Conservation (phyloP, 2,888 invertebrate genomes). For the Pyrrhosoma nymphula region DNA sequence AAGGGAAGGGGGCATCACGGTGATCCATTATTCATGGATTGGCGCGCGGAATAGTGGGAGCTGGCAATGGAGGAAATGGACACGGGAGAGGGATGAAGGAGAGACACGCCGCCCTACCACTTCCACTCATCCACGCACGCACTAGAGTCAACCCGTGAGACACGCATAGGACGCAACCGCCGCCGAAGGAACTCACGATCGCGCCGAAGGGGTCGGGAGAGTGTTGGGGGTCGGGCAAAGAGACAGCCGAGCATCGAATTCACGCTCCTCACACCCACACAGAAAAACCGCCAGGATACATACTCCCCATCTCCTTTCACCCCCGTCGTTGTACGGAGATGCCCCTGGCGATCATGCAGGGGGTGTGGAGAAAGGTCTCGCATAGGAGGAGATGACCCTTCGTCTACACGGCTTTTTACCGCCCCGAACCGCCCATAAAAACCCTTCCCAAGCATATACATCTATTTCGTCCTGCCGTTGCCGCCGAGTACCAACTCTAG, state of each 20-base stretch:
- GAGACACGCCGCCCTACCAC: neutral
- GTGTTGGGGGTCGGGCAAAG: neutral
- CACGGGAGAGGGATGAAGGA: neutral
- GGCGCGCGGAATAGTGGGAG: neutral
- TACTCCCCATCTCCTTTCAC: neutral
- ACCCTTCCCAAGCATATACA: neutral
- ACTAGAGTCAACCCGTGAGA: slow-evolving; percentile 30
- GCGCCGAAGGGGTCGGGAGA: neutral
- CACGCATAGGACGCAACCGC: neutral
- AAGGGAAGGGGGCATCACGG: neutral
- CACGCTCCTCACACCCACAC: neutral
- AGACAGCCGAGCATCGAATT: neutral
- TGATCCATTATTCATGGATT: slow-evolving; percentile 61
- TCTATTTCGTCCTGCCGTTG: neutral
- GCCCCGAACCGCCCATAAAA: neutral
- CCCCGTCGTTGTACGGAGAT: neutral
- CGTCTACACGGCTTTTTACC: neutral
- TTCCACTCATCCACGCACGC: neutral
- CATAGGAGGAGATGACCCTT: slow-evolving; percentile 13
- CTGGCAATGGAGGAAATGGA: neutral
- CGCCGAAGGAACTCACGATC: neutral
- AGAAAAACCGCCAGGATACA: too few species aligned
- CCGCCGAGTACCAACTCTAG: neutral
- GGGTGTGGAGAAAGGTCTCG: neutral
- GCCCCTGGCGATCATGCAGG: neutral